Base-by-base conservation (phyloP, 2,113 vertebrate species). In the Lichenostomus cassidix region DNA sequence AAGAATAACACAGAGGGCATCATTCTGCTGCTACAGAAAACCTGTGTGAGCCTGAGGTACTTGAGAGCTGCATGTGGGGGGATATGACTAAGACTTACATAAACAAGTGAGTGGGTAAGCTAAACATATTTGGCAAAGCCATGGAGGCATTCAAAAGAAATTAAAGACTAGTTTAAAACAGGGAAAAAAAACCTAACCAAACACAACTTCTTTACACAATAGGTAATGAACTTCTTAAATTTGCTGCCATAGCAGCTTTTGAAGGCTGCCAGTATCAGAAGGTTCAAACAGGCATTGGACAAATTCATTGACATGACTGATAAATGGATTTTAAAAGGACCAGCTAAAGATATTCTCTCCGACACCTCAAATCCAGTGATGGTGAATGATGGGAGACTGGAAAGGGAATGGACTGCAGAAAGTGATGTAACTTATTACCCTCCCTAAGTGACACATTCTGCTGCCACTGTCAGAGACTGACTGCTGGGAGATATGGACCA, bases 341-440 rank as follows among this genome's bases (percentile, higher is more conserved):
- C 33, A 21, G 17, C n/a, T 81, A 74, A 46, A 17, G 35, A 67
- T 29, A 63, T 0, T 3, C 35, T 29, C 29, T 53, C 59, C 4
- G 4, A 52, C 53, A 68, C 64, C 31, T 69, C 41, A 63, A 80
- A 53, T 53, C 25, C 83, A 73, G 39, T 13, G 53, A 60, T 63
- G 75, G 86, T 47, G 58, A 78, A 79, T 35, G 62, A 87, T 35
- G 49, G 53, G 53, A 68, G 67, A 83, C 35, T 64, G 87, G 70
- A 56, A 90, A 88, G 49, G 31, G 86, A 93, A 92, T 44, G 63
- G 79, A 60, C 53, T 94, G 71, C 62, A 94, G 44, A 79, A 92
- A 92, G 31, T 41, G 70, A 90, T 85, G 49, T 31, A 73, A 91
- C 22, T 93, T 79, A 85, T 22, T 86, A 55, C 49, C 69, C 53